Percentiles rank a stretch among this genome's conserved stretches.
These are phyloP conservation scores for Acrocephalus arundinaceus DNA, from an alignment of 2,113 vertebrate species.

Conservation along the genomic window DNA sequence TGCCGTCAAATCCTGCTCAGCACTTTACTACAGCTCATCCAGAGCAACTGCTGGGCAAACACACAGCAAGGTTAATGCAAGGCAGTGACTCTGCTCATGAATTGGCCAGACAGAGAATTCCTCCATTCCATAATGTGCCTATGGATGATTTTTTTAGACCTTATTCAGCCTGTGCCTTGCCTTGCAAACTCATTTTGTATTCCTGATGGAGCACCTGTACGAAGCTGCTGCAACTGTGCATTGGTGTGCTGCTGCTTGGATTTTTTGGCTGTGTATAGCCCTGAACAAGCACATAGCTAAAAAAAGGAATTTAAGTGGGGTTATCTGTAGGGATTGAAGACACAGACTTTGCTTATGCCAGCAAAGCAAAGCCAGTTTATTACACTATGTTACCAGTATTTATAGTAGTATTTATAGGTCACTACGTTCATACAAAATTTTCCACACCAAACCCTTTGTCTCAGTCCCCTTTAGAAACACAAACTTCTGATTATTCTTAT, in stretches of 20 bases:
- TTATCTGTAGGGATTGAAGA: background rate
- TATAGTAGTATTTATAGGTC: background rate
- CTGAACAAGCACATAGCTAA: background rate
- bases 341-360: background rate
- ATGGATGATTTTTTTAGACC: background rate
- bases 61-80: background rate
- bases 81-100: background rate
- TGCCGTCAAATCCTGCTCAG: slow-evolving; percentile 14
- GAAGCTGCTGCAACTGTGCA: background rate
- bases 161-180: background rate
- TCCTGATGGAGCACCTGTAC: background rate
- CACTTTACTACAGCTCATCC: background rate
- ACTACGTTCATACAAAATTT: background rate
- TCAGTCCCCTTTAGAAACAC: background rate
- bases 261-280: background rate
- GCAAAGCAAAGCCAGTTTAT: background rate
- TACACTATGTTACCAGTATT: background rate
- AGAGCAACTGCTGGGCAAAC: slow-evolving; percentile 9
- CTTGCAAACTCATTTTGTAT: background rate
- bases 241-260: background rate
- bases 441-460: background rate
- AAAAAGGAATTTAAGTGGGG: background rate
- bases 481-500: background rate
- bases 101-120: background rate
- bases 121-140: background rate